Evolutionary conservation across 2,797 vertebrate genomes (phyloP).

Genomic region (Danio kyathit): DNA sequence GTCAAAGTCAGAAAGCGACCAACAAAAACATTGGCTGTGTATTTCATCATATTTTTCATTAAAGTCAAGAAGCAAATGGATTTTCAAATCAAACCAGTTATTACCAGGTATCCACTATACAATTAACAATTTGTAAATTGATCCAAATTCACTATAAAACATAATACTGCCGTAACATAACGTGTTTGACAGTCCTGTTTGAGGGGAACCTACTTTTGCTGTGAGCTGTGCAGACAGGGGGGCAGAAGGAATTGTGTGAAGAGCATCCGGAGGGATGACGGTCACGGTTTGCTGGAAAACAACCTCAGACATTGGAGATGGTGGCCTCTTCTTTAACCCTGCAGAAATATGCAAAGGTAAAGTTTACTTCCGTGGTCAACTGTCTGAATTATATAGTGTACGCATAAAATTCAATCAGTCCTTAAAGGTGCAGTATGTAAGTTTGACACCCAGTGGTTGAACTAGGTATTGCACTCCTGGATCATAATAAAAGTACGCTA

Average conservation of each 20-base stretch:
- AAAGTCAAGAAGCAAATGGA: too few relatives aligned
- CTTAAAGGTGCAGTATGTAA: too few relatives aligned
- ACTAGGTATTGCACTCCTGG: too few relatives aligned
- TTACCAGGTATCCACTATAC: neutral
- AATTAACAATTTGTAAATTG: too few relatives aligned
- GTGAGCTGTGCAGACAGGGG: conserved; percentile 67
- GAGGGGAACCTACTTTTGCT: conserved; percentile 67
- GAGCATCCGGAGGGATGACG: conserved; percentile 69
- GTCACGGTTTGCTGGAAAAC: conserved; percentile 77
- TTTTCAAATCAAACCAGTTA: too few relatives aligned
- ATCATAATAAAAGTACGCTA: too few relatives aligned
- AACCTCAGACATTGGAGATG: conserved; percentile 73
- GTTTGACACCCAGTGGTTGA: too few relatives aligned
- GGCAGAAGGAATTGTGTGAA: conserved; percentile 60
- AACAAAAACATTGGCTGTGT: too few relatives aligned
- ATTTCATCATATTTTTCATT: too few relatives aligned
- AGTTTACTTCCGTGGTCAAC: neutral
- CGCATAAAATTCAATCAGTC: neutral
- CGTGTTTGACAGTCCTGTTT: neutral
- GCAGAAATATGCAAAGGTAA: conserved; percentile 5
- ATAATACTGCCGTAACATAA: neutral
- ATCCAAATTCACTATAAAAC: neutral
- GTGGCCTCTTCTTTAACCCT: conserved; percentile 63
- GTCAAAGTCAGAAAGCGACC: too few relatives aligned
- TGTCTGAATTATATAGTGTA: neutral